Base-by-base conservation (phyloP, 2,797 vertebrate species). In the Botia kubotai region DNA sequence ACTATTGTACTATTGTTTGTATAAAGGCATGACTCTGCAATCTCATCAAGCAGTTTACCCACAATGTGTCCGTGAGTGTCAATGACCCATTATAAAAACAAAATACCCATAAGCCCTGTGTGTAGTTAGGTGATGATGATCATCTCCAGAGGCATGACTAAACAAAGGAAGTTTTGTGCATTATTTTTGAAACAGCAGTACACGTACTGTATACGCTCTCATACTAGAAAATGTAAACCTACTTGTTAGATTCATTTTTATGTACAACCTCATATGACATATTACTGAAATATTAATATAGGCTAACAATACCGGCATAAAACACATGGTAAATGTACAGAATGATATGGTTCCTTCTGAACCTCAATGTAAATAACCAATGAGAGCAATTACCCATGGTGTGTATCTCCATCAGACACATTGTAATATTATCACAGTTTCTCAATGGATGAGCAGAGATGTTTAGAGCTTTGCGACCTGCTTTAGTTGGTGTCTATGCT, bases 11-110 rank as follows among this genome's bases (percentile, higher is more conserved):
- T 89, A 93, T 91, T 92, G 91, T 94, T 94, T 97, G 95, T 97
- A 97, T 90, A 96, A 96, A 96, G 93, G 94, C 95, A 95, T 95
- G 92, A 94, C 83, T 94, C 94, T 94, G 92, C 93, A 94, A 93
- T 92, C 94, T 93, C 86, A 67, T 62, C 76, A 46, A 74, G 71
- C 75, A 84, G 80, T 60, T 75, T 87, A 75, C 70, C 77, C 82
- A 74, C 82, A 53, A 63, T 50, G 75, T 63, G 75, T 83, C 79
- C 68, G 81, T 71, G 81, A 73, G 60, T 79, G 75, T 84, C 68
- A 73, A 63, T 82, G 78, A 74, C 48, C 71, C 77, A 78, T 78
- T 43, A 68, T 73, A 17, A 66, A 72, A 57, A 16, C 76, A 74
- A 50, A 75, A 66, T 52, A 66, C 68, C 65, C 67, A 57, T 75